Base-by-base conservation (phyloP, 2,797 vertebrate species). In the Mastacembelus armatus region DNA sequence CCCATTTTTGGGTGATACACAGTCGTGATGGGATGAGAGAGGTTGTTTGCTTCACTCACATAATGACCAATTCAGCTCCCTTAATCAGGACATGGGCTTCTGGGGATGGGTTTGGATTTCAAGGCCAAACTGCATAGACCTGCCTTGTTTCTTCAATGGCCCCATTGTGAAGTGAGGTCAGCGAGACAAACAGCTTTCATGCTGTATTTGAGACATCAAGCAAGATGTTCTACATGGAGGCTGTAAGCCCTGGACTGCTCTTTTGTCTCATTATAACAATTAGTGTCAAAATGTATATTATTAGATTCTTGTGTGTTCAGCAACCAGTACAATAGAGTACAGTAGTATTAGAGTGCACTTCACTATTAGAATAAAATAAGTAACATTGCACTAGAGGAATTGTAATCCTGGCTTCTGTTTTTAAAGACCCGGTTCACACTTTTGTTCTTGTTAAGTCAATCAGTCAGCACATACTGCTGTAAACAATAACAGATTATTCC, bases 111-210 rank as follows among this genome's bases (percentile, higher is more conserved):
- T 81, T 86, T 84, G 71, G 7, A 74, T 77, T 82, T 81, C 15
- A 67, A 71, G 71, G 82, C 86, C 89, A 88, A 89, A 87, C 80
- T 86, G 79, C 85, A 87, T 81, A 88, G 85, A 85, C 85, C 83
- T 82, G 78, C 78, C 69, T 89, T 80, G 86, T 86, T 68, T 71
- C 51, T 26, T 77, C 83, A 88, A 85, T 79, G 66, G 84, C 26
- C 29, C 57, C 78, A 82, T 92, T 88, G 87, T 92, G 52, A 38
- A 15, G 56, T 36, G 10, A 40, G 79, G 81, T 80, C 84, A 88
- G 54, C 36, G 68, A 79, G 70, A 90, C 74, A 83, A 90, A 88
- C 78, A 74, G 71, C 72, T 76, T 58, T 24, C 69, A 58, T 65
- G 62, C 62, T 89, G 90, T 79, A 56, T 91, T 87, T 88, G 89